Conservation (phyloP, 2,113 vertebrate genomes). For the Butorides virescens region DNA sequence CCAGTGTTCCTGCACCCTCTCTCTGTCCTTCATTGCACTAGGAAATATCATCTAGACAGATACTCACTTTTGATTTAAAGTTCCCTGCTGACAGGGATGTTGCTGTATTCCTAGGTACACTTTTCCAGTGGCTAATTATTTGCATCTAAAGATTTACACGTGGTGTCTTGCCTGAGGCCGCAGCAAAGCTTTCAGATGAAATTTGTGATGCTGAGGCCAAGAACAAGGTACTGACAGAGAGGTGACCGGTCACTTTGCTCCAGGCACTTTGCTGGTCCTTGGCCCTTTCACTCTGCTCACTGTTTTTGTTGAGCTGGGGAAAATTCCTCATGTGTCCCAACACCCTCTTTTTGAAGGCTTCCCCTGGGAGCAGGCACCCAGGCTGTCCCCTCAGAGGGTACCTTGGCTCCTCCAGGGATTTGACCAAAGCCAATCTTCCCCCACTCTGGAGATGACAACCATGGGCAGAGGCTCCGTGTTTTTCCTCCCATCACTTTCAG, state of each 20-base stretch:
- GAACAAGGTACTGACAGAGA: neutral
- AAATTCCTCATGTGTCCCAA: neutral
- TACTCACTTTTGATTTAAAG: neutral
- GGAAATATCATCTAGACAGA: neutral
- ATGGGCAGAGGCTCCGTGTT: rapidly evolving
- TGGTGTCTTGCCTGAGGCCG: neutral
- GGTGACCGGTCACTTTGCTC: neutral
- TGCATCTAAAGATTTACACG: neutral
- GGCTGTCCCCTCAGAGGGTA: neutral
- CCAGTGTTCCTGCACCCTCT: neutral
- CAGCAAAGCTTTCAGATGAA: neutral
- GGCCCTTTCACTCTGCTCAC: neutral
- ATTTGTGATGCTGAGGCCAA: neutral
- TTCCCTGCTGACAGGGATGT: neutral
- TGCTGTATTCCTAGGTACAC: neutral
- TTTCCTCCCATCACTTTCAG: neutral
- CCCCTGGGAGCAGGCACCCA: rapidly evolving
- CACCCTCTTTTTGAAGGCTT: neutral
- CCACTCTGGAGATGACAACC: neutral
- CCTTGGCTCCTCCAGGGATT: neutral
- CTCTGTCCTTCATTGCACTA: neutral
- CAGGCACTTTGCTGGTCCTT: neutral
- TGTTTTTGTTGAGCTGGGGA: neutral
- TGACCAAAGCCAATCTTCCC: neutral
- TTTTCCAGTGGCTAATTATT: neutral